Conservation (phyloP, 2,888 invertebrate genomes). For the Oasisia sp. region DNA sequence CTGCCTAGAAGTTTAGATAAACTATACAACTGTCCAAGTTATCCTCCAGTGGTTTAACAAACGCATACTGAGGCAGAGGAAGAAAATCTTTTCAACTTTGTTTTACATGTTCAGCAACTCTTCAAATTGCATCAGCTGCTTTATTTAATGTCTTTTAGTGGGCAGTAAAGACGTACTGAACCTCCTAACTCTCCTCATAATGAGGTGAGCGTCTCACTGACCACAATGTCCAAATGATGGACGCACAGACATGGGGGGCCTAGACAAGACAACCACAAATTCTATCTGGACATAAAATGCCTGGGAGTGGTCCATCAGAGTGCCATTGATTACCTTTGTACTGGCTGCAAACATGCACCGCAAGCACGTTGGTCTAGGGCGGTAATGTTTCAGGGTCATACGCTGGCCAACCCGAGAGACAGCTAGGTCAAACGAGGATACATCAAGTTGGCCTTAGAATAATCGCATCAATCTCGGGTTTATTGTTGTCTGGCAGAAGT, state of each 20-base stretch:
- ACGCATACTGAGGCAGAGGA: no score
- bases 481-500: background rate
- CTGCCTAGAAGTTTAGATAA: no score
- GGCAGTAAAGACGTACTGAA: background rate
- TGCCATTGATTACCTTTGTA: background rate
- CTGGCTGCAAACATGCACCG: background rate
- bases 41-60: no score
- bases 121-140: no score
- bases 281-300: background rate
- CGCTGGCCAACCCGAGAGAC: background rate
- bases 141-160: background rate
- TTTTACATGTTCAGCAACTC: no score
- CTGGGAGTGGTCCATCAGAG: background rate
- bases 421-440: background rate
- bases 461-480: background rate
- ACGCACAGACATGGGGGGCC: background rate
- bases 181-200: background rate
- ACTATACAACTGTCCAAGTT: no score
- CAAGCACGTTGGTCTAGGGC: background rate
- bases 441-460: background rate
- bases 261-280: background rate
- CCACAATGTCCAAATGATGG: background rate
- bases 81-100: no score
- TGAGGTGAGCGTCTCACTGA: background rate
- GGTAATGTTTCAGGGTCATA: background rate